phyloP scores from a whole-genome alignment of 23 tunicate genomes.

The Ciona savignyi region DNA sequence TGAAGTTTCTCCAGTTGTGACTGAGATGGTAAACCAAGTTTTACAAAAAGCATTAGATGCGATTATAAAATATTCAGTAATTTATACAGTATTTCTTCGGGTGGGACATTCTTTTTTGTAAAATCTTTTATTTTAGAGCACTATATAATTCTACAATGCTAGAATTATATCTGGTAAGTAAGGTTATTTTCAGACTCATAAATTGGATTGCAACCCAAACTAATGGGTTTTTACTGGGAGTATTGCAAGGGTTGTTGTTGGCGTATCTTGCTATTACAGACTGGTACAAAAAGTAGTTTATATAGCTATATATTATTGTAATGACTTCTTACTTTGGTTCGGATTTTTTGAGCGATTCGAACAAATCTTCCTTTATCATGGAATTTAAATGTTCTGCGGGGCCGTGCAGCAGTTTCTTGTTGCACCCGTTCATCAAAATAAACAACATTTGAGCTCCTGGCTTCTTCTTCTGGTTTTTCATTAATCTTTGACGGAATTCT shows the following conservation, averaged over 20 bases:
- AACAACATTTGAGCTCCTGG: constrained; percentile 14
- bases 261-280: too few relatives aligned
- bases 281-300: too few relatives aligned
- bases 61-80: background rate
- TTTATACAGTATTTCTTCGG: background rate
- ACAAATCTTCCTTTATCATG: constrained; percentile 84
- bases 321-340: constrained; percentile 53
- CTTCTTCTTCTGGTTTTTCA: constrained; percentile 70
- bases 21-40: constrained; percentile 15
- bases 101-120: too few relatives aligned
- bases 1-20: constrained; percentile 89
- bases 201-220: too few relatives aligned
- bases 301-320: background rate
- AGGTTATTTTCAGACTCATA: too few relatives aligned
- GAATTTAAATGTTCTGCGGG: constrained; percentile 68
- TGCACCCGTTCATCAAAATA: constrained; percentile 66
- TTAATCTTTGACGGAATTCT: constrained; percentile 73
- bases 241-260: too few relatives aligned
- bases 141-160: too few relatives aligned
- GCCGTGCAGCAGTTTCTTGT: constrained; percentile 54
- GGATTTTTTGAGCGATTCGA: constrained; percentile 82
- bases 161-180: too few relatives aligned
- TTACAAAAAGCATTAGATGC: background rate
- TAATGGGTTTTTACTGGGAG: too few relatives aligned
- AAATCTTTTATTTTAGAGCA: too few relatives aligned